These are phyloP conservation scores for Troides oblongomaculatus DNA, from an alignment of 2,888 invertebrate species.

Conservation along the genomic window DNA sequence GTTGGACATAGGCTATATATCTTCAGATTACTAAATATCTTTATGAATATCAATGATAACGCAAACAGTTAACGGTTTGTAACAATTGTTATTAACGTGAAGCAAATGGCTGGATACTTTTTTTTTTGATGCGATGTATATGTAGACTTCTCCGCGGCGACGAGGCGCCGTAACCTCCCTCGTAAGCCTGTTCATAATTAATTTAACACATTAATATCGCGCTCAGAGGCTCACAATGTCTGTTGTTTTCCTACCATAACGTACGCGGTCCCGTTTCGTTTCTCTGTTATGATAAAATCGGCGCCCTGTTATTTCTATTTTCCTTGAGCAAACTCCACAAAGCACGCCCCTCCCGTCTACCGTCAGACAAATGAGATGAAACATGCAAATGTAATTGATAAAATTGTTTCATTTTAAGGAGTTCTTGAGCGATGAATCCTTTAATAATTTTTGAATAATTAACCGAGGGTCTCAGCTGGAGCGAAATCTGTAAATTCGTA, in stretches of 20 bases:
- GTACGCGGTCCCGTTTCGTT: constrained; percentile 37
- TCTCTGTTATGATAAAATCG: constrained; percentile 52
- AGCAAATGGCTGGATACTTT: background rate
- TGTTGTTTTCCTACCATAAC: constrained; percentile 52
- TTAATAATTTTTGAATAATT: background rate
- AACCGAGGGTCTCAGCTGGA: background rate
- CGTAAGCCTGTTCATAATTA: constrained; percentile 55
- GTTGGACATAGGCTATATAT: no score
- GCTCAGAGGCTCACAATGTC: constrained; percentile 44
- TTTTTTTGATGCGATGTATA: constrained; percentile 22
- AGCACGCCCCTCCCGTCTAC: constrained; percentile 24
- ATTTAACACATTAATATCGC: constrained; percentile 55
- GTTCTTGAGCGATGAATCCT: background rate
- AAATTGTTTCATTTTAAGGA: constrained; percentile 3
- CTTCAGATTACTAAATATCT: no score
- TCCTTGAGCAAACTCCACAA: constrained; percentile 42
- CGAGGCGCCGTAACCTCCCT: constrained; percentile 44
- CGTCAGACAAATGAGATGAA: constrained; percentile 34
- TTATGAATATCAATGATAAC: background rate
- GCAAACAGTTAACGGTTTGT: background rate
- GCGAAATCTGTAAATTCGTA: background rate
- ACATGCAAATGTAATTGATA: constrained; percentile 8
- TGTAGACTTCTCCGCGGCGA: constrained; percentile 20
- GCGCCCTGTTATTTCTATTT: constrained; percentile 44
- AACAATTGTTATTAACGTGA: background rate